Evolutionary conservation across 1,140 invertebrate species (phyloP), one percentile per base, ranked within the genome.

Genomic region (Chironomus striatipennis): DNA sequence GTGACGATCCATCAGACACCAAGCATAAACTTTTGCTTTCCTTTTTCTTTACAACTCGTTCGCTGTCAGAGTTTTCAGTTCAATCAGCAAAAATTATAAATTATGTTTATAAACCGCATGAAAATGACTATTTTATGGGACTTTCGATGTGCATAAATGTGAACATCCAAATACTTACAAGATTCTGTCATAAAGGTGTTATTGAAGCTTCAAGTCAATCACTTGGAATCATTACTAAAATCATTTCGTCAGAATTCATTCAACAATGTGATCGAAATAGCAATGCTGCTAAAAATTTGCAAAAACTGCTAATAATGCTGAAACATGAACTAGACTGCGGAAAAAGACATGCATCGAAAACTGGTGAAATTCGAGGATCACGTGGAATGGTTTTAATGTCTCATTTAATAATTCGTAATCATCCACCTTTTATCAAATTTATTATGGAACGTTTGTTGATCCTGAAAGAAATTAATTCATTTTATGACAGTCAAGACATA

Each of bases 121-220:
- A 70, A 20, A 20, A 70, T 18, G 65, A 70, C 3, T 17, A 70
- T 70, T 1, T 8, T 7, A 1, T 1, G 9, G 18, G 8, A 18
- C 1, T 70, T 18, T 18, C 65, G 2, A 70, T 12, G 5, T 70
- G 65, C 20, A 70, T 70, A 15, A 17, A 70, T 10, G 10, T 70
- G 0, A 70, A 70, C 10, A 18, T 70, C 6, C 65, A 70, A 70
- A 70, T 70, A 20, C 10, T 18, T 1, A 20, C 65, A 70, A n/a
- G 65, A 70, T 70, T 70, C 6, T 70, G 65, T 20, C 65, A 70
- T 18, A 70, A 70, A 70, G 65, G 65, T 18, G 65, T 12, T 70
- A 70, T 70, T 70, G 65, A 70, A 8, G n/a, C 65, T 1, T 15
- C 65, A 6, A 70, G 65, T 70, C 2, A 20, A 6, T 18, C n/a